Evolutionary conservation across 23 tunicate genomes (phyloP), one percentile per base, ranked within the genome.

Genomic region (Styela plicata): DNA sequence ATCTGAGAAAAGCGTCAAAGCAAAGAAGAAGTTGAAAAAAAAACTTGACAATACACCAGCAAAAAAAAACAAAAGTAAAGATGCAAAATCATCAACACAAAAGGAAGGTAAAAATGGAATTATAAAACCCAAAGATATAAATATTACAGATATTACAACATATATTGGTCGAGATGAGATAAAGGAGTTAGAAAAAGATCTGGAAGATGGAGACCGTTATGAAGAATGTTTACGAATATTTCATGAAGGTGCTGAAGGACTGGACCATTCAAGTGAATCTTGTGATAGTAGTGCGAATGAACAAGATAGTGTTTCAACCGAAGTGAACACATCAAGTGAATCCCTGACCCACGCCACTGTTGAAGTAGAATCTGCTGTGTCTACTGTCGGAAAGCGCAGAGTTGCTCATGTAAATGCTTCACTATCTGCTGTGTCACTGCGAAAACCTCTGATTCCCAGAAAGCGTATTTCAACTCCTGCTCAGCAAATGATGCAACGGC

Each of bases 151-250:
- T 27, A 79, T 88, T 27, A 67, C 63, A 31, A 79, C 70, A 0
- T 88, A 78, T 73, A 83, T 88, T 34, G 74, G 78, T 75, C 70
- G 82, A 73, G 80, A 83, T 24, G 93, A 88, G 63, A 88, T 88
- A 22, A 86, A 83, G 26, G 78, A 63, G 84, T 36, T 88, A 16
- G 87, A 88, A 21, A 61, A 83, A 78, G 87, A 88, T 20, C 63
- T 86, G 24, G 69, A 83, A 26, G 71, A 69, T 30, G 73, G 62
- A 16, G 83, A 84, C 17, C 35, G 73, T 24, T 88, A 53, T 33
- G 83, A 83, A n/a, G 93, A 88, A 69, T 88, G 93, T 34, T 83
- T 74, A 44, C 87, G 75, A 69, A 88, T 88, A 13, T 88, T 75
- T 61, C 83, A 88, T 31, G 93, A 88, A 63, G 81, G 27, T 53